Evolutionary conservation across 2,797 vertebrate genomes (phyloP).

Genomic region (Notoglanidium macrostoma): DNA sequence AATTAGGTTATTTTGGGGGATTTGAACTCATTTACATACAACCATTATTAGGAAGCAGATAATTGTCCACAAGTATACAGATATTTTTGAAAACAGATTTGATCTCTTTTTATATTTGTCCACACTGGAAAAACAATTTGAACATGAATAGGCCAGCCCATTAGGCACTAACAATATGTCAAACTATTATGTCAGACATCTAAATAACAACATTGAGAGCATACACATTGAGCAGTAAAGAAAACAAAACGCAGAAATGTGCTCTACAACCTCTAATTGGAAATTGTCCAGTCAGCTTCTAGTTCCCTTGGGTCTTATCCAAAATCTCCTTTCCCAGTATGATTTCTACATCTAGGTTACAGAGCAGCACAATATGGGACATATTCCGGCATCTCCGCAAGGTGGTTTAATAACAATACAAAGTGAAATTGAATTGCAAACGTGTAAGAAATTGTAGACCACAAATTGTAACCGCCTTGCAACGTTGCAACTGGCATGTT

Average conservation of each 20-base stretch:
- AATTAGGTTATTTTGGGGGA: background rate
- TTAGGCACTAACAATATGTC: background rate
- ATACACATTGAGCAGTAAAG: background rate
- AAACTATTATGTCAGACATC: background rate
- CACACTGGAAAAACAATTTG: background rate
- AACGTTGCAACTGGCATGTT: background rate
- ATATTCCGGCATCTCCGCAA: background rate
- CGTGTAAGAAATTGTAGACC: background rate
- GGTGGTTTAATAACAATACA: background rate
- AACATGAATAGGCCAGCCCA: background rate
- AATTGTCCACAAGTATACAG: background rate
- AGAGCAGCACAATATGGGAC: background rate
- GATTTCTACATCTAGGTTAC: background rate
- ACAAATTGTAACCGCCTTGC: background rate
- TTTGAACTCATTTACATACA: background rate
- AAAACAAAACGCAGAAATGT: background rate
- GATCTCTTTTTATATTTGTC: background rate
- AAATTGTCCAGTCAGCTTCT: background rate
- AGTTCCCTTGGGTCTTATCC: background rate
- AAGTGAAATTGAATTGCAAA: background rate
- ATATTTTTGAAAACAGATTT: background rate
- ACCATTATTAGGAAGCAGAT: background rate
- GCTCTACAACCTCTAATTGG: background rate
- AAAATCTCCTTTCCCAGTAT: background rate
- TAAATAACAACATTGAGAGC: background rate